These are phyloP conservation scores for Otus sunia DNA, from an alignment of 2,113 vertebrate genomes.

Conservation along the genomic window DNA sequence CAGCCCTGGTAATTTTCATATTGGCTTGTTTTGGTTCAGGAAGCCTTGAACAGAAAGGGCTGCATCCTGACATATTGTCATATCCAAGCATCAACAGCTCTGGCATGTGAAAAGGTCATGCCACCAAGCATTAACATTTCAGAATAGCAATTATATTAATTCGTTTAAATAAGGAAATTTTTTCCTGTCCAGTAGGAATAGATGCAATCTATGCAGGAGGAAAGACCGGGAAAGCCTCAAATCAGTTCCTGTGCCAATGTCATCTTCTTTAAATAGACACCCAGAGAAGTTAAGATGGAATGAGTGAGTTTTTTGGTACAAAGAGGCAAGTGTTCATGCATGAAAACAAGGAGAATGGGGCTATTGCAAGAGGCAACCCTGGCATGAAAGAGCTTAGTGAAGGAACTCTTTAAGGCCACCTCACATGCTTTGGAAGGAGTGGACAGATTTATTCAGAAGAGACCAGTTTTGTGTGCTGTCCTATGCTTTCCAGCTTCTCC, in stretches of 20 bases:
- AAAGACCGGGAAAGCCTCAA: not conserved
- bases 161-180: constrained; percentile 29
- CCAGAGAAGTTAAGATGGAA: not conserved
- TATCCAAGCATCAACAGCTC: not conserved
- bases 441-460: not conserved
- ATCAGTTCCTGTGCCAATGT: not conserved
- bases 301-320: not conserved
- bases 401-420: not conserved
- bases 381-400: not conserved
- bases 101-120: constrained; percentile 65
- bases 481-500: not conserved
- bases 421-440: not conserved
- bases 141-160: constrained; percentile 24
- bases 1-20: not conserved
- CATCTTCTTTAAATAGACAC: not conserved
- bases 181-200: not conserved
- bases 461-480: not conserved
- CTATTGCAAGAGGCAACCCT: not conserved
- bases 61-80: constrained; percentile 46
- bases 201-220: not conserved
- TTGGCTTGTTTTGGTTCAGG: not conserved
- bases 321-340: not conserved
- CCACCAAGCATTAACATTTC: constrained; percentile 53
- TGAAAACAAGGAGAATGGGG: not conserved
- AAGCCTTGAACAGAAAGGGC: constrained; percentile 9